These are phyloP conservation scores for Drusus annulatus DNA, from an alignment of 1,140 invertebrate genomes.

Conservation along the genomic window DNA sequence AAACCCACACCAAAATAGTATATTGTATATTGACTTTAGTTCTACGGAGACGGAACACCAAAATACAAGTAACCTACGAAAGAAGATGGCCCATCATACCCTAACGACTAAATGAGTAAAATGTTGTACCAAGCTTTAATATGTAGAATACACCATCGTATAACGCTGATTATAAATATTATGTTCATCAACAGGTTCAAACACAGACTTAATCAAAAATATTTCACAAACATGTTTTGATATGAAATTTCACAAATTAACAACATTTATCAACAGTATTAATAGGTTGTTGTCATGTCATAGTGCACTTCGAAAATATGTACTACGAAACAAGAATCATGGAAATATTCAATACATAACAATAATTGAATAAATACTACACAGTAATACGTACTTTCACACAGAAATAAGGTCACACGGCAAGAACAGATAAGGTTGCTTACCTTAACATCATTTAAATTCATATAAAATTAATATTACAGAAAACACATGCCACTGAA, in stretches of 20 bases:
- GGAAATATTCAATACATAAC: conserved; percentile 35
- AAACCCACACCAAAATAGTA: not conserved
- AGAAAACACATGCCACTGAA: too few relatives aligned
- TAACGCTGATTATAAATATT: conserved; percentile 23
- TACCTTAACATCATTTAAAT: too few relatives aligned
- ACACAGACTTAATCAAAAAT: conserved; percentile 31
- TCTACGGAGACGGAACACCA: not conserved
- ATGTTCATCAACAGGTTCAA: conserved; percentile 9
- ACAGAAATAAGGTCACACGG: not conserved
- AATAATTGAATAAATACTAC: conserved; percentile 16
- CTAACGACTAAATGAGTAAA: conserved; percentile 18
- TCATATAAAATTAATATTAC: too few relatives aligned
- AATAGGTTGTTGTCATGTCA: conserved; percentile 14
- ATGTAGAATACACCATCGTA: conserved; percentile 20
- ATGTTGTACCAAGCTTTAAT: conserved; percentile 9
- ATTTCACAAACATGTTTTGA: conserved; percentile 38
- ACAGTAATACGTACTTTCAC: not conserved
- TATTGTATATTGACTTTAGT: not conserved
- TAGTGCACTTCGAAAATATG: conserved; percentile 10
- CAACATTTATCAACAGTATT: conserved; percentile 45
- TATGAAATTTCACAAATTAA: conserved; percentile 51
- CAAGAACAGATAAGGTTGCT: too few relatives aligned
- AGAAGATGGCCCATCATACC: not conserved
- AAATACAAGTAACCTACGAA: not conserved
- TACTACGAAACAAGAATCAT: conserved; percentile 5